phyloP scores from a whole-genome alignment of 2,888 invertebrate species.

The Heliconius erato region DNA sequence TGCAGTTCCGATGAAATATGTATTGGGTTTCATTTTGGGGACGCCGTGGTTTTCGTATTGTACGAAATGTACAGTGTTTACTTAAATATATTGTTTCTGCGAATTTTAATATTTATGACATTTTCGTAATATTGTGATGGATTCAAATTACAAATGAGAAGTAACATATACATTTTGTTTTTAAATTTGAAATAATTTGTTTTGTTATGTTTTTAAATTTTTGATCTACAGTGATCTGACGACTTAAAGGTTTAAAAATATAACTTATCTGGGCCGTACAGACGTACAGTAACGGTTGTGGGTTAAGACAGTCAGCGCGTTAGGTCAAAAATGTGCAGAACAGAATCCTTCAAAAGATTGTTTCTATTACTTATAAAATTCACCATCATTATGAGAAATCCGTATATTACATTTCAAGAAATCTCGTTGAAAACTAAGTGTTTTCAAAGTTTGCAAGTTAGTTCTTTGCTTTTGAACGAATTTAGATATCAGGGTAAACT shows the following conservation, averaged over 20 bases:
- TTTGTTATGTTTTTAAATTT: no score
- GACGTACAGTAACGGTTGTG: no score
- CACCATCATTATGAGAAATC: not conserved
- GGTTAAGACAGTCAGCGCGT: no score
- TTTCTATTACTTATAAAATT: not conserved
- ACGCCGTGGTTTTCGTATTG: not conserved
- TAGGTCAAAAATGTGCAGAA: not conserved
- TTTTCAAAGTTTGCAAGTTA: not conserved
- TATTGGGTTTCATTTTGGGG: not conserved
- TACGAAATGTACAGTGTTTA: not conserved
- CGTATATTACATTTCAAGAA: not conserved
- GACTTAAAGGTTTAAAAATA: no score
- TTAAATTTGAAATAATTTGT: no score
- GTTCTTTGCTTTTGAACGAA: not conserved
- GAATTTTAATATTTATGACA: constrained; percentile 2
- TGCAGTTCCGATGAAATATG: constrained; percentile 19
- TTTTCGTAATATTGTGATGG: not conserved
- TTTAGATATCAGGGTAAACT: no score
- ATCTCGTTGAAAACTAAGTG: not conserved
- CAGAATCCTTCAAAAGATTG: not conserved
- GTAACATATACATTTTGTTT: no score
- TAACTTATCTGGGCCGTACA: no score
- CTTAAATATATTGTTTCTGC: not conserved
- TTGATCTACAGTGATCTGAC: no score
- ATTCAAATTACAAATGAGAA: not conserved